A percentile compares a stretch with the other conserved stretches of the same genome.
phyloP scores from a whole-genome alignment of 2,888 invertebrate species.

The Helobdella robusta region DNA sequence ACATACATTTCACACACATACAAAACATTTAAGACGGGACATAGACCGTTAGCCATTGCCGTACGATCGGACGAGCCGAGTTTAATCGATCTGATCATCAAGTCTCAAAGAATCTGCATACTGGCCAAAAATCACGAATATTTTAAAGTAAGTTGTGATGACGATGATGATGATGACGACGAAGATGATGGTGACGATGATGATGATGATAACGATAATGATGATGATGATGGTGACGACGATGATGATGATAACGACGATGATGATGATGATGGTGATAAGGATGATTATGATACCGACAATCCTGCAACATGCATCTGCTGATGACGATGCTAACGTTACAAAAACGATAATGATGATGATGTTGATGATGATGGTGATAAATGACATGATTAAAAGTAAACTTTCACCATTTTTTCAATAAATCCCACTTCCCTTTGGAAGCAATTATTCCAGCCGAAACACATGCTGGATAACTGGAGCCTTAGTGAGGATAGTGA shows the following conservation, averaged over 20 bases:
- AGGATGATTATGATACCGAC: not conserved
- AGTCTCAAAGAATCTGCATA: constrained; percentile 53
- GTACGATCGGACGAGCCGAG: constrained; percentile 72
- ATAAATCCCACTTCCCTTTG: too few species aligned
- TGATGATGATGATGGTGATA: not conserved
- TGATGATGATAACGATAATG: constrained; percentile 5
- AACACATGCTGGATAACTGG: too few species aligned
- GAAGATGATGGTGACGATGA: constrained; percentile 14
- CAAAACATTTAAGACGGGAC: constrained; percentile 54
- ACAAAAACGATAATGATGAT: not conserved
- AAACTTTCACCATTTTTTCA: too few species aligned
- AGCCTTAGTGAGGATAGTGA: too few species aligned
- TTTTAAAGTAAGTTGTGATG: constrained; percentile 4
- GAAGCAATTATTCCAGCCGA: too few species aligned
- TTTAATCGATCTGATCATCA: constrained; percentile 71
- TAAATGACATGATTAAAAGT: too few species aligned
- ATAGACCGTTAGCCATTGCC: constrained; percentile 66
- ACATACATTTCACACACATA: constrained; percentile 10
- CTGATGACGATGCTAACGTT: not conserved
- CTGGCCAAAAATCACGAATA: not conserved
- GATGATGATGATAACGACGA: not conserved
- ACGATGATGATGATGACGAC: not conserved
- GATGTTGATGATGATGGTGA: not conserved
- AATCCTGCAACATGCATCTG: not conserved
- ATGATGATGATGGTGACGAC: not conserved